These are phyloP conservation scores for Dryomyza anilis DNA, from an alignment of 2,888 invertebrate species.

Conservation along the genomic window DNA sequence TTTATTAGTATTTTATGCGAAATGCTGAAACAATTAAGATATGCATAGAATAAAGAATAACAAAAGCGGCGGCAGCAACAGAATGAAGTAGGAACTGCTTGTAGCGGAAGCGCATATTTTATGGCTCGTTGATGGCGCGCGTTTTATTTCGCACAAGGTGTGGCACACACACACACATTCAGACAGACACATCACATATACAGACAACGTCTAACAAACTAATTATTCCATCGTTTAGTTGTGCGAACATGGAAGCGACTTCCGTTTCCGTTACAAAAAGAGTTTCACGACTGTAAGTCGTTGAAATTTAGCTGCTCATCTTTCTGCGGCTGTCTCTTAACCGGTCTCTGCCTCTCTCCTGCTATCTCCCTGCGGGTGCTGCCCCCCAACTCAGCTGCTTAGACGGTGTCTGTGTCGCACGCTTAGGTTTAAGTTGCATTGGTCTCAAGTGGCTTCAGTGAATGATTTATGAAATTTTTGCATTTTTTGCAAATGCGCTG, in stretches of 20 bases:
- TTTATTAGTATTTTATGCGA: too few species aligned
- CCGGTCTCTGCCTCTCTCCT: not conserved
- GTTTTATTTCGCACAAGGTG: slow-evolving; percentile 1
- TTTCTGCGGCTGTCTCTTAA: not conserved
- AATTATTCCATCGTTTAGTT: slow-evolving; percentile 26
- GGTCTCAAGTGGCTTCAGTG: slow-evolving; percentile 18
- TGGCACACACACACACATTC: not conserved
- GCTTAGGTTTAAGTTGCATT: not conserved
- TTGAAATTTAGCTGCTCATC: not conserved
- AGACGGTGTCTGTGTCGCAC: slow-evolving; percentile 27
- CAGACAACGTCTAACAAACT: not conserved
- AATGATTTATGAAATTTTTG: slow-evolving; percentile 28
- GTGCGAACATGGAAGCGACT: slow-evolving; percentile 18
- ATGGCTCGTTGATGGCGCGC: slow-evolving; percentile 16
- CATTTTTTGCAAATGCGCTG: slow-evolving; percentile 14
- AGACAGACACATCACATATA: not conserved
- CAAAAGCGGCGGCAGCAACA: too few species aligned
- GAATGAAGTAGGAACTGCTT: too few species aligned
- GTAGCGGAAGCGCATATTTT: too few species aligned
- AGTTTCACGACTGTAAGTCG: not conserved
- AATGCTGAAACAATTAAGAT: too few species aligned
- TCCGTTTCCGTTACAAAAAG: slow-evolving; percentile 19
- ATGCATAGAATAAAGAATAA: too few species aligned
- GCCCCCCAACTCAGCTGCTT: slow-evolving; percentile 29
- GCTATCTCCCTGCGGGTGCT: slow-evolving; percentile 6